phyloP scores from a whole-genome alignment of 2,888 invertebrate species.

The Pherbina coryleti region DNA sequence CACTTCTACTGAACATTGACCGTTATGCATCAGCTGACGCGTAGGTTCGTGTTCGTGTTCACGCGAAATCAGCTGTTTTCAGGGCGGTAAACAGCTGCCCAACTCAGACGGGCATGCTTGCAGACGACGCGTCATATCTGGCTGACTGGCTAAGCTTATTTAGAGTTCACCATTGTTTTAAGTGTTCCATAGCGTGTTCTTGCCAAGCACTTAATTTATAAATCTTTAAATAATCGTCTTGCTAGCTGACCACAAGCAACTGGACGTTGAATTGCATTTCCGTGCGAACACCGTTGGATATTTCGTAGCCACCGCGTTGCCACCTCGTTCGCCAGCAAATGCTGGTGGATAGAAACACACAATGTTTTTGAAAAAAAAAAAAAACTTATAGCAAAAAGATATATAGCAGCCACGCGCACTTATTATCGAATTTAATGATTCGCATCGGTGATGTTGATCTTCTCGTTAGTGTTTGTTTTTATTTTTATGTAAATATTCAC shows the following conservation, averaged over 20 bases:
- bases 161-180: background rate
- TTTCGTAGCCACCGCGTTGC: no score
- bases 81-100: background rate
- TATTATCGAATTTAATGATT: background rate
- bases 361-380: no score
- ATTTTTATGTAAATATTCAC: background rate
- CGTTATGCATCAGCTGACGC: constrained; percentile 8
- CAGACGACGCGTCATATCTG: no score
- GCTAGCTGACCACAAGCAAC: no score
- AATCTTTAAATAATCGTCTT: no score
- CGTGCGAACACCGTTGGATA: no score
- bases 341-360: no score
- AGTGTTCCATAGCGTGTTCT: background rate
- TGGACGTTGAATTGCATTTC: no score
- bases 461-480: background rate
- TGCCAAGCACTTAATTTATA: no score
- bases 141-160: background rate
- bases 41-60: background rate
- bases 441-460: background rate
- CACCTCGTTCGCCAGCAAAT: no score
- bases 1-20: background rate
- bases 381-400: no score
- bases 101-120: background rate
- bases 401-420: no score
- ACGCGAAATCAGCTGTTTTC: background rate